Evolutionary conservation across 2,113 vertebrate genomes (phyloP), one percentile per base, ranked within the genome.

Genomic region (Merops nubicus): DNA sequence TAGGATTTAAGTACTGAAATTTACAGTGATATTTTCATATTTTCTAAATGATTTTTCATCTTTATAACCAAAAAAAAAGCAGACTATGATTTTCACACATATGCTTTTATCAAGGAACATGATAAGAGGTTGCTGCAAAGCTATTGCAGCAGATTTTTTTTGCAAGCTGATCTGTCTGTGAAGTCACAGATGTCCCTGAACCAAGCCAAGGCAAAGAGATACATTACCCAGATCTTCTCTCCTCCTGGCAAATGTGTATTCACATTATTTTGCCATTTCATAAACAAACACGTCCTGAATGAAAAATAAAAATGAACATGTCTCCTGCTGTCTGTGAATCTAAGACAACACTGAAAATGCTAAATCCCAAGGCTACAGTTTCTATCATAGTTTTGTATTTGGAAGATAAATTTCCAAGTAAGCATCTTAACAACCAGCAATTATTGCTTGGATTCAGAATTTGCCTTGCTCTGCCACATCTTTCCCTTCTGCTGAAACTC

Each of bases 151-250:
- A 75, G 51, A 23, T 45, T 65, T 65, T 60, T 89, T 40, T 7
- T 9, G 50, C 60, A 88, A 63, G 22, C 68, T 85, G 69, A 91
- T 82, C 36, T 68, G 69, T 48, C 43, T 88, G 0, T 70, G 73
- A 78, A 91, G 91, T 48, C 95, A 48, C 83, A 94, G 68, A 93
- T 84, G 90, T 63, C 96, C 79, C 90, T 81, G 88, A 70, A 38
- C 15, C 5, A 12, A 88, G 83, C 47, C 92, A 67, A 75, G 72
- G 28, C 38, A 81, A 73, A 38, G 10, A 87, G 43, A 74, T 26
- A 64, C 19, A 38, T 51, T 11, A 56, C 4, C 64, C 33, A 2
- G 4, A 42, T 56, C 56, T 80, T 6, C n/a, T n/a, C 68, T 84
- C 67, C 79, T 91, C 85, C 69, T 85, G 80, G 78, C 45, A 95